phyloP scores from a whole-genome alignment of 2,888 invertebrate genomes.

The Osmoderma eremita region DNA sequence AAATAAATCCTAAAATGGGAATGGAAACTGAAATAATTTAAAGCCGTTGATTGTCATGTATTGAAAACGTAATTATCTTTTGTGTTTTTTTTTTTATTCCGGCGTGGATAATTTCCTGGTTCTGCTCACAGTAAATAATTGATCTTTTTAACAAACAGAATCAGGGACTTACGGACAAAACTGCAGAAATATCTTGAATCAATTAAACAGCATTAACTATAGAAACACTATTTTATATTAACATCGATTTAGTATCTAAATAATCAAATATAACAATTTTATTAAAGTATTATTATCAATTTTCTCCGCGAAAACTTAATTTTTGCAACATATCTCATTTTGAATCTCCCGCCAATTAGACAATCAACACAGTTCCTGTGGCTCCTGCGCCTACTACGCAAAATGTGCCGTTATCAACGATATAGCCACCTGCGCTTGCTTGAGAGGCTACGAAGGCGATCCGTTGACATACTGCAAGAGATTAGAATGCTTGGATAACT shows the following conservation, averaged over 20 bases:
- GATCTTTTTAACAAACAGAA: too few species aligned
- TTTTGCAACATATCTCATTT: background rate
- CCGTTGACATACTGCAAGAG: conserved; percentile 77
- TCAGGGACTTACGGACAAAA: too few species aligned
- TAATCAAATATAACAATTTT: background rate
- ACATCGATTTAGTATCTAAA: background rate
- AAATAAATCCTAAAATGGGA: too few species aligned
- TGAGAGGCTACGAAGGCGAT: conserved; percentile 83
- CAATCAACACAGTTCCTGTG: conserved; percentile 30
- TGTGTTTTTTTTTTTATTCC: too few species aligned
- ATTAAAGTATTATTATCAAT: too few species aligned
- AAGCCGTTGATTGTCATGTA: too few species aligned
- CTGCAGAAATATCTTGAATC: too few species aligned
- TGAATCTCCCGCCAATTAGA: background rate
- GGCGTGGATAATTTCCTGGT: too few species aligned
- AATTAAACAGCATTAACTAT: background rate
- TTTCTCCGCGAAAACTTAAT: too few species aligned
- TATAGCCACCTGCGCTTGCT: conserved; percentile 82
- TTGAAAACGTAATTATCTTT: too few species aligned
- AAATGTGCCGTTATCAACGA: conserved; percentile 73
- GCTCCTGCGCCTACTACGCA: conserved; percentile 72
- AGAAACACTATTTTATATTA: background rate
- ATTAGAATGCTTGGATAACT: conserved; percentile 69
- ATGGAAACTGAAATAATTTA: too few species aligned
- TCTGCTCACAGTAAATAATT: too few species aligned